These are phyloP conservation scores for Drosophila picticornis DNA, from an alignment of 2,888 invertebrate species.

Conservation along the genomic window DNA sequence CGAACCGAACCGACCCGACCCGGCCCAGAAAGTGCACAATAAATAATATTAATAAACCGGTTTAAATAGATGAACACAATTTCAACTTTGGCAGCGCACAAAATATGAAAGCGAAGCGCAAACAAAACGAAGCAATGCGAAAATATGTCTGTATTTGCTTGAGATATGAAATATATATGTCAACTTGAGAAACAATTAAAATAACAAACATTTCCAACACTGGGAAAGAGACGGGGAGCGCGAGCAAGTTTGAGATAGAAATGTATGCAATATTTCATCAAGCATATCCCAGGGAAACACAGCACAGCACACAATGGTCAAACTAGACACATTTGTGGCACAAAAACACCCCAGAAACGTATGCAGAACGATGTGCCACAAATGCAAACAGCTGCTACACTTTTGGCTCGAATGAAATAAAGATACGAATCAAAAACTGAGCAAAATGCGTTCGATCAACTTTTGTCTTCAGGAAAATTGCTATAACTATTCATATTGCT, in stretches of 20 bases:
- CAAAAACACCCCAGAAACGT: background rate
- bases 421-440: no score
- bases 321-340: background rate
- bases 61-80: slow-evolving; percentile 25
- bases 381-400: background rate
- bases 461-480: background rate
- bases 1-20: background rate
- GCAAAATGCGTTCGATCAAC: background rate
- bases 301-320: background rate
- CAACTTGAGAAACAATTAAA: slow-evolving; percentile 44
- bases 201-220: slow-evolving; percentile 15
- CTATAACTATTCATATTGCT: fast-evolving
- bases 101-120: slow-evolving; percentile 38
- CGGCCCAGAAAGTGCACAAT: slow-evolving; percentile 19
- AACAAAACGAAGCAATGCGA: background rate
- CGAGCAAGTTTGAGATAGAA: slow-evolving; percentile 1
- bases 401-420: background rate
- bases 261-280: slow-evolving; percentile 33
- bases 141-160: background rate
- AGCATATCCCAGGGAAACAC: slow-evolving; percentile 25
- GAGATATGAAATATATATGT: background rate
- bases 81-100: slow-evolving; percentile 25
- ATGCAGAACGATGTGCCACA: background rate
- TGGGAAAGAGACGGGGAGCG: background rate
- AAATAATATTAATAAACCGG: slow-evolving; percentile 36